These are phyloP conservation scores for Mesitornis unicolor DNA, from an alignment of 2,113 vertebrate genomes.

Conservation along the genomic window DNA sequence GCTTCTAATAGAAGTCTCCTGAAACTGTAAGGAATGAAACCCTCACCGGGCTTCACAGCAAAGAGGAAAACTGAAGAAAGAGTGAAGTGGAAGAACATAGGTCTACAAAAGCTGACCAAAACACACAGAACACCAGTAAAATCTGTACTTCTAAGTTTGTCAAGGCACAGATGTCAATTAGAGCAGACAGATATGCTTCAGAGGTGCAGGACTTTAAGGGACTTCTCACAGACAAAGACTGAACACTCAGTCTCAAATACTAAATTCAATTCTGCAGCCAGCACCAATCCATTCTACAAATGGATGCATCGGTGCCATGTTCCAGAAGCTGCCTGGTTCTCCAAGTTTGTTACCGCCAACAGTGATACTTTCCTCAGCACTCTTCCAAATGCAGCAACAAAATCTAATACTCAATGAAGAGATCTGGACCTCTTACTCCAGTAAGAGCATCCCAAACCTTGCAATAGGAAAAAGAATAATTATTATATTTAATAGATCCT, in stretches of 20 bases:
- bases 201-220: background rate
- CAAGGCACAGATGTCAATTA: background rate
- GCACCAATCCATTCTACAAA: background rate
- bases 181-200: background rate
- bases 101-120: background rate
- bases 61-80: background rate
- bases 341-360: background rate
- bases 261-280: background rate
- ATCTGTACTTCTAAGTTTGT: background rate
- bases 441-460: background rate
- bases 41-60: background rate
- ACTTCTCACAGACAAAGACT: background rate
- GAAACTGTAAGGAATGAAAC: background rate
- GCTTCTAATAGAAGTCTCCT: background rate
- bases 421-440: background rate
- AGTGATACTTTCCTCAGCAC: background rate
- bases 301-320: background rate
- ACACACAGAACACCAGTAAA: background rate
- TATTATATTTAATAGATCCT: background rate
- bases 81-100: background rate
- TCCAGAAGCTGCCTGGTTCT: background rate
- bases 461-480: background rate
- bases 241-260: background rate
- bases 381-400: background rate
- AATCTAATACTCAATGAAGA: background rate